Evolutionary conservation across 2,113 vertebrate genomes (phyloP), one percentile per base, ranked within the genome.

Genomic region (Rhinopomastus cyanomelas): DNA sequence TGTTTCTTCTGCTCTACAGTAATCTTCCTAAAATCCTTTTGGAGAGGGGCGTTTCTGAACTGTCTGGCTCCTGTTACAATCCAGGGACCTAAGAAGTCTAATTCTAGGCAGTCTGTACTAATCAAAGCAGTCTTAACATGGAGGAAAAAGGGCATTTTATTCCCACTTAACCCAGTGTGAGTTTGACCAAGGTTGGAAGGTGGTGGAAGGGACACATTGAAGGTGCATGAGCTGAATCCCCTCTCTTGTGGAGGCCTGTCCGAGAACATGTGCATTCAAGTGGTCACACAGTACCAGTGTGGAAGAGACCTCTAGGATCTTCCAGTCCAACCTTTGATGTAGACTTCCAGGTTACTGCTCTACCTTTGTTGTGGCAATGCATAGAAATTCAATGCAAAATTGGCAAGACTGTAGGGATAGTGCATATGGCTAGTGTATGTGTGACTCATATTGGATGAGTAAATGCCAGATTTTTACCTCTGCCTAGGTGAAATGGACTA

Each of bases 101-200:
- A 56, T 52, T 86, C 62, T 49, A 39, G 56, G 71, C 81, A 12
- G 18, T 55, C 77, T 52, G 8, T 71, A 27, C 69, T 57, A 61
- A 55, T 49, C 48, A 73, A 86, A 88, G 8, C 22, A 30, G 11
- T 73, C 75, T 57, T 94, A 74, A 69, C 6, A 14, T 0, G 6
- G 49, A 60, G 3, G 57, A 64, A 62, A 71, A 60, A 44, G 37
- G 16, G 12, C 20, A 26, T 62, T 65, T 85, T 89, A 16, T 37
- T 69, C 29, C 44, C 6, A 4, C 15, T 68, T 9, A 39, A 72
- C 32, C 1, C 1, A 64, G n/a, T 0, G 0, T 23, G 62, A 27
- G 32, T 56, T 78, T 67, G 66, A 39, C 17, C 11, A 14, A 44
- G 25, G 49, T 16, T 60, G 20, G 61, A 44, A 84, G 21, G 21